Conservation (phyloP, 1,140 invertebrate species). For the Sitobion miscanthi region DNA sequence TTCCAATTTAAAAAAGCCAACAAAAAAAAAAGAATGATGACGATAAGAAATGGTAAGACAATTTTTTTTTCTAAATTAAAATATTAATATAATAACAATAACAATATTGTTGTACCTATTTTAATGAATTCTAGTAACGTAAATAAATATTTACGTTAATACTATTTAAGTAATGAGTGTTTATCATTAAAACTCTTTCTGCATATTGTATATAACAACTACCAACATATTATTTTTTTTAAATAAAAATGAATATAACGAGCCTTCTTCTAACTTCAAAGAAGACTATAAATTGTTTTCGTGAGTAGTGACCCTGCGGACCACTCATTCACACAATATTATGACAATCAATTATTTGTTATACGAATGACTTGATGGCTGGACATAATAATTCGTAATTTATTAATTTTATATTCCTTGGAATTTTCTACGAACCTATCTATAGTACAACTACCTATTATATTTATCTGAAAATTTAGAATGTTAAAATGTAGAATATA, state of each 20-base stretch:
- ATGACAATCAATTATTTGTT: background rate
- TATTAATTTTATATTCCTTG: background rate
- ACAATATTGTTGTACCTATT: no score
- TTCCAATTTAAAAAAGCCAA: no score
- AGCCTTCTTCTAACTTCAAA: no score
- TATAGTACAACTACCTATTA: background rate
- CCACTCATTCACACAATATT: background rate
- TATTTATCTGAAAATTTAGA: background rate
- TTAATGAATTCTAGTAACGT: no score
- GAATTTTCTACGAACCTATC: background rate
- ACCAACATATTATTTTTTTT: background rate
- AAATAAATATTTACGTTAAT: no score
- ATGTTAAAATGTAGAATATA: accelerated
- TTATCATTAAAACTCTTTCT: background rate
- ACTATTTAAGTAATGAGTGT: background rate
- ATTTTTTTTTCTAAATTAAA: no score
- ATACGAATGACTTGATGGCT: background rate
- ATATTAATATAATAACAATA: no score
- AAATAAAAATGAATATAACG: background rate
- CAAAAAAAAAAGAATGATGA: no score
- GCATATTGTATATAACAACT: background rate
- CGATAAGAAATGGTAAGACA: no score
- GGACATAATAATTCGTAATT: background rate
- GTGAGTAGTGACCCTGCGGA: no score
- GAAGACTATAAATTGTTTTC: no score